A percentile compares a stretch with the other conserved stretches of the same genome.
Conservation (phyloP, 2,888 invertebrate species). For the Chloroclysta siterata region DNA sequence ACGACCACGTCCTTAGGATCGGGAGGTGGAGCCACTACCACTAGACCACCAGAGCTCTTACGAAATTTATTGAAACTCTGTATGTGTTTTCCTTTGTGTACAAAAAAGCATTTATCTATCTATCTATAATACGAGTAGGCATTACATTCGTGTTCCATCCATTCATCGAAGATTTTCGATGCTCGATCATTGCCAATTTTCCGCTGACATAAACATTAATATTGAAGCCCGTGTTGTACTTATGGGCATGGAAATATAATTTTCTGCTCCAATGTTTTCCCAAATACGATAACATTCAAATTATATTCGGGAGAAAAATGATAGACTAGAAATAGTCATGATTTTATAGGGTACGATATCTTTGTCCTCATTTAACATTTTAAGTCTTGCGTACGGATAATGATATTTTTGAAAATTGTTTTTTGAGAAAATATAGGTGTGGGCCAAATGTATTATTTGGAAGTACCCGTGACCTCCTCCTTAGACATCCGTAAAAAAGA, state of each 20-base stretch:
- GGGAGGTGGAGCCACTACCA: too few species aligned
- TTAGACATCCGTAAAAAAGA: too few species aligned
- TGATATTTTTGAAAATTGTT: too few species aligned
- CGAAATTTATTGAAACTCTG: too few species aligned
- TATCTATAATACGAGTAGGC: background rate
- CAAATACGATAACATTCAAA: conserved; percentile 33
- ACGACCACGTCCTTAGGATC: too few species aligned
- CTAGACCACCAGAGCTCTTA: too few species aligned
- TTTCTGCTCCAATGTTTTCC: conserved; percentile 63
- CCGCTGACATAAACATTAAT: conserved; percentile 59
- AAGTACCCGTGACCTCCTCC: too few species aligned
- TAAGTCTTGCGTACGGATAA: too few species aligned
- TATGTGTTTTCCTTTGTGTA: too few species aligned
- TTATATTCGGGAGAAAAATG: conserved; percentile 11
- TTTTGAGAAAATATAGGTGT: too few species aligned
- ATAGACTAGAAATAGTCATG: conserved; percentile 4
- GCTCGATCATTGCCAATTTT: conserved; percentile 72
- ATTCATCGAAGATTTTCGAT: conserved; percentile 46
- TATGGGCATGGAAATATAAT: conserved; percentile 67
- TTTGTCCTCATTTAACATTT: background rate
- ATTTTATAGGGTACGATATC: background rate
- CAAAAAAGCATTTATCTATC: too few species aligned
- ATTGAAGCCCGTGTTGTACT: conserved; percentile 53
- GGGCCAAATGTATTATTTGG: too few species aligned
- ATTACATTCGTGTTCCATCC: conserved; percentile 28